Evolutionary conservation across 1,140 invertebrate species (phyloP).

Genomic region (Calosoma granatense): DNA sequence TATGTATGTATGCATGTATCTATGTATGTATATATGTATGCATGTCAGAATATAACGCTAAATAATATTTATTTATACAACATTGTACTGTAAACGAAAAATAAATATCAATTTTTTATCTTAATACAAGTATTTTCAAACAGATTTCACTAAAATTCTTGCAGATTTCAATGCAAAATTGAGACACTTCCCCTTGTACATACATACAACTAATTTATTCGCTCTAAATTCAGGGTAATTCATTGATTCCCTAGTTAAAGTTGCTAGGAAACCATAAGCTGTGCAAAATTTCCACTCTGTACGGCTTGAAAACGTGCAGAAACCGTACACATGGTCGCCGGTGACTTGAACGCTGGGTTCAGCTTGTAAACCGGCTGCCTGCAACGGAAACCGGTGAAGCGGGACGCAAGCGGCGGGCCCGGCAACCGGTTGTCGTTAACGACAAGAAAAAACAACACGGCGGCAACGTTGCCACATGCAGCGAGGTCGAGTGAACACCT

Average conservation of each 20-base stretch:
- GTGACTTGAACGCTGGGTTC: neutral
- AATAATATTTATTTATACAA: too few species aligned
- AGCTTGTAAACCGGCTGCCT: neutral
- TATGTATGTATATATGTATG: slow-evolving; percentile 14
- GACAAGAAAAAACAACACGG: neutral
- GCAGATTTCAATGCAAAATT: too few species aligned
- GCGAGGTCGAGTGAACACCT: neutral
- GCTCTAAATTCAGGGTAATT: too few species aligned
- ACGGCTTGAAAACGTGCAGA: neutral
- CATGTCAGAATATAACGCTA: too few species aligned
- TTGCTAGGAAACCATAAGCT: neutral
- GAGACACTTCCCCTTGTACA: too few species aligned
- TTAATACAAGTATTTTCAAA: too few species aligned
- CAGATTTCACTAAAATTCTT: too few species aligned
- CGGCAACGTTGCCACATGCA: neutral
- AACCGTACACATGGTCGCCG: neutral
- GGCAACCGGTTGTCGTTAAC: neutral
- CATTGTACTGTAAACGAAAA: too few species aligned
- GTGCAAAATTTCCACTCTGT: neutral
- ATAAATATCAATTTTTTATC: too few species aligned
- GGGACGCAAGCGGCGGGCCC: neutral
- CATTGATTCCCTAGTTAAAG: too few species aligned
- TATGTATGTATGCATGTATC: slow-evolving; percentile 10
- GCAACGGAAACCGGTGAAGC: neutral
- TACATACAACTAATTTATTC: too few species aligned